Conservation (phyloP, 2,888 invertebrate species). For the Criorhina ranunculi region DNA sequence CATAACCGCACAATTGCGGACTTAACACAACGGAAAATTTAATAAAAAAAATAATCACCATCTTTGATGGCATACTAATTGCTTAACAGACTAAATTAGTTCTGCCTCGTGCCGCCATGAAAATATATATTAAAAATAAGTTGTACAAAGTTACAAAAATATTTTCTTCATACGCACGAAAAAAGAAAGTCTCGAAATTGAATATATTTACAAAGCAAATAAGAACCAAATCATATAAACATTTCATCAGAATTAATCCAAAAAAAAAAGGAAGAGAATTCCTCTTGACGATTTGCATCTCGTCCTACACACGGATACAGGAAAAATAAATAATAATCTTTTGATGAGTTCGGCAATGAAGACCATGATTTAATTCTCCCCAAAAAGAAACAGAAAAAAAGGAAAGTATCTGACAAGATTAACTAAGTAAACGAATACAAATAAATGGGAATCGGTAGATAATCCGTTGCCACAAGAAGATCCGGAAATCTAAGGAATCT, state of each 20-base stretch:
- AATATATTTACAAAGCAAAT: not conserved
- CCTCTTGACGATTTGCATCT: not conserved
- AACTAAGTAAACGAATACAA: conserved; percentile 23
- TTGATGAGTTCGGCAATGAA: conserved; percentile 33
- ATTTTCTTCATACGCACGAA: not conserved
- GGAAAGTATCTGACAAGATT: conserved; percentile 36
- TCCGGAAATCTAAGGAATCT: not conserved
- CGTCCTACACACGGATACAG: not conserved
- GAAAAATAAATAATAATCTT: conserved; percentile 45
- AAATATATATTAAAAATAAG: conserved; percentile 16
- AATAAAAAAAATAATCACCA: not conserved
- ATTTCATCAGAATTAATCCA: conserved; percentile 25
- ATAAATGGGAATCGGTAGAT: conserved; percentile 2
- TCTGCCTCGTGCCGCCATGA: not conserved
- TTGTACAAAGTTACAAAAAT: conserved; percentile 1
- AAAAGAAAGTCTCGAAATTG: not conserved
- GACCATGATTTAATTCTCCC: conserved; percentile 43
- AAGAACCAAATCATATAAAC: conserved; percentile 15
- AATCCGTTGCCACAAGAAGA: not conserved
- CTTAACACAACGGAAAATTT: not conserved
- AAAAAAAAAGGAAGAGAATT: not conserved
- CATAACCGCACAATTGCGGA: not conserved
- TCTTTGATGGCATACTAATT: conserved; percentile 26
- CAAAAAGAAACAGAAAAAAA: conserved; percentile 4
- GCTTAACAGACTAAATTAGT: conserved; percentile 5